phyloP scores from a whole-genome alignment of 1,140 invertebrate genomes.

The Heliothis subflexa region DNA sequence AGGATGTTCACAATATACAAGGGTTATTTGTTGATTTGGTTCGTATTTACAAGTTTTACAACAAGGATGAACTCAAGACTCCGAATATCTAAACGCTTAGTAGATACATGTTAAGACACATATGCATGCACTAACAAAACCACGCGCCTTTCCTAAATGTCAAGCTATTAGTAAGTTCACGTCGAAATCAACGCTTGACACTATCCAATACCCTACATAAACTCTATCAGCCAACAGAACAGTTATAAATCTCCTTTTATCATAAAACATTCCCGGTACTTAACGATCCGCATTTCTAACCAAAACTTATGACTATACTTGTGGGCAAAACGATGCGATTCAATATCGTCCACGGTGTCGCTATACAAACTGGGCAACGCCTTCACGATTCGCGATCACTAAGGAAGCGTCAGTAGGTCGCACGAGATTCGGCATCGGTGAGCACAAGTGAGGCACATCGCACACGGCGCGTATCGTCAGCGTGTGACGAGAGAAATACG shows the following conservation, averaged over 20 bases:
- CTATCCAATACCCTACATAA: slow-evolving; percentile 42
- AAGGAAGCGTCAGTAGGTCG: neutral
- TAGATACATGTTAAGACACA: slow-evolving; percentile 48
- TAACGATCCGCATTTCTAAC: slow-evolving; percentile 13
- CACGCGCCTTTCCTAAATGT: neutral
- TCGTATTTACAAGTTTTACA: slow-evolving; percentile 61
- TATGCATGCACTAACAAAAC: slow-evolving; percentile 49
- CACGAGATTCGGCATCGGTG: neutral
- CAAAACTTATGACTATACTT: slow-evolving; percentile 25
- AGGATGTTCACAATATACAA: slow-evolving; percentile 63
- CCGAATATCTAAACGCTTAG: slow-evolving; percentile 42
- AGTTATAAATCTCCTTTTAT: slow-evolving; percentile 40
- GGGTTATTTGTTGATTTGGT: slow-evolving; percentile 51
- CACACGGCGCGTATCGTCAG: no score
- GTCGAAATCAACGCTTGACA: slow-evolving; percentile 36
- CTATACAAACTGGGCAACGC: neutral
- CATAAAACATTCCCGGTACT: slow-evolving; percentile 29
- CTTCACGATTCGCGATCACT: neutral
- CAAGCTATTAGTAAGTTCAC: slow-evolving; percentile 1
- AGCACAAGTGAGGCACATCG: neutral
- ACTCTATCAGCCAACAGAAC: slow-evolving; percentile 42
- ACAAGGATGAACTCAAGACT: slow-evolving; percentile 45
- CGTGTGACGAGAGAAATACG: no score
- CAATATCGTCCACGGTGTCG: neutral
- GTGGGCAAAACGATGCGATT: neutral